Conservation (phyloP, 2,888 invertebrate species). For the Nudaria mundana region DNA sequence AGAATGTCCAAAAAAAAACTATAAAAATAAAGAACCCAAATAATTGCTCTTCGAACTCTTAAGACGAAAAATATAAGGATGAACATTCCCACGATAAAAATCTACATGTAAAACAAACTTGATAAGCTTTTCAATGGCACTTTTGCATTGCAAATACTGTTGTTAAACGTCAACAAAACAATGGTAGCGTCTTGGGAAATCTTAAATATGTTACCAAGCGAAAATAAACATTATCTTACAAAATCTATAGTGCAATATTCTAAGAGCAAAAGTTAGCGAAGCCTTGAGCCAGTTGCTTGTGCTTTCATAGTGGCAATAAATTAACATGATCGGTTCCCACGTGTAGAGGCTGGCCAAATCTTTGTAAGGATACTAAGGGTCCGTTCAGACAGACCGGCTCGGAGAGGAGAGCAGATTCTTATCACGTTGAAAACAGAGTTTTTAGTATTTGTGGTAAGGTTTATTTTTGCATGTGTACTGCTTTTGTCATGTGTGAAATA, state of each 20-base stretch:
- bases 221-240: constrained; percentile 22
- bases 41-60: too few species aligned
- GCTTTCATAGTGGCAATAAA: constrained; percentile 25
- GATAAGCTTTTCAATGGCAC: constrained; percentile 27
- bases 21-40: too few species aligned
- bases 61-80: constrained; percentile 2
- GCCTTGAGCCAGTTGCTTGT: constrained; percentile 13
- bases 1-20: too few species aligned
- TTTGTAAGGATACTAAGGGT: constrained; percentile 6
- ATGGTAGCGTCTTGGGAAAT: constrained; percentile 12
- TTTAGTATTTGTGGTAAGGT: too few species aligned
- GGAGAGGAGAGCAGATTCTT: too few species aligned
- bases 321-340: constrained; percentile 24
- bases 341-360: constrained; percentile 13
- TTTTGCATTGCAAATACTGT: constrained; percentile 29
- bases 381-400: not conserved
- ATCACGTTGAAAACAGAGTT: too few species aligned
- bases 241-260: constrained; percentile 14
- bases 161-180: constrained; percentile 21
- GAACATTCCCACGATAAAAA: constrained; percentile 22
- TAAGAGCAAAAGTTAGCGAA: constrained; percentile 16
- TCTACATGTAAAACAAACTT: constrained; percentile 10
- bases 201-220: constrained; percentile 16
- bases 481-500: too few species aligned
- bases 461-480: too few species aligned